Base-by-base conservation (phyloP, 2,113 vertebrate species). In the Pseudorectes ferrugineus region DNA sequence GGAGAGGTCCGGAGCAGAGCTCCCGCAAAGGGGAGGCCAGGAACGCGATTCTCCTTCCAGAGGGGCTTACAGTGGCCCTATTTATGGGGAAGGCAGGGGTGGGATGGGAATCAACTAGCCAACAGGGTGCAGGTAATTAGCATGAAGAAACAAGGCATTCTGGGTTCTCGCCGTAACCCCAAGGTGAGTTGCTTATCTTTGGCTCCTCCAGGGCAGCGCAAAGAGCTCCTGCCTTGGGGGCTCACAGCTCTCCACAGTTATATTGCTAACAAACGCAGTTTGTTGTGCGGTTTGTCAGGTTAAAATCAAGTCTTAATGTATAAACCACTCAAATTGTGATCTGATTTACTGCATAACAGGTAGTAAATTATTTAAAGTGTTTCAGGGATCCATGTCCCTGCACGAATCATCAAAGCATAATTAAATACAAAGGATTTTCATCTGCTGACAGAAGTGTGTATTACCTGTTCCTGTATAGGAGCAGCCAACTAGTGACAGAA, bases 211-310 rank as follows among this genome's bases (percentile, higher is more conserved):
- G n/a, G n/a, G n/a, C n/a, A n/a, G n/a, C n/a, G n/a, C n/a, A n/a
- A n/a, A n/a, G n/a, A n/a, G n/a, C n/a, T n/a, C n/a, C n/a, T n/a
- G n/a, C n/a, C n/a, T n/a, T n/a, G n/a, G n/a, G n/a, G n/a, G n/a
- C n/a, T n/a, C n/a, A n/a, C n/a, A n/a, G n/a, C 36, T 38, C 36
- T 38, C 10, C 36, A 38, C 36, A 38, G 36, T 38, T 59, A 26
- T 10, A 1, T 16, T 55, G 33, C 17, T 35, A 24, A 18, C 10
- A 17, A 84, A 36, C 0, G 0, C 16, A 40, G 23, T 71, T 78
- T 70, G 35, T 25, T 70, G 45, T 45, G 36, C 0, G 1, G 12
- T 40, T 88, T 75, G 40, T 21, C n/a, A 35, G 25, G 12, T 38
- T 77, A 81, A 89, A 81, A 43, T 54, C 35, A 21, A 29, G 7